Percentiles rank a stretch among this genome's conserved stretches.
phyloP scores from a whole-genome alignment of 1,140 invertebrate species.

The Prorops nasuta region DNA sequence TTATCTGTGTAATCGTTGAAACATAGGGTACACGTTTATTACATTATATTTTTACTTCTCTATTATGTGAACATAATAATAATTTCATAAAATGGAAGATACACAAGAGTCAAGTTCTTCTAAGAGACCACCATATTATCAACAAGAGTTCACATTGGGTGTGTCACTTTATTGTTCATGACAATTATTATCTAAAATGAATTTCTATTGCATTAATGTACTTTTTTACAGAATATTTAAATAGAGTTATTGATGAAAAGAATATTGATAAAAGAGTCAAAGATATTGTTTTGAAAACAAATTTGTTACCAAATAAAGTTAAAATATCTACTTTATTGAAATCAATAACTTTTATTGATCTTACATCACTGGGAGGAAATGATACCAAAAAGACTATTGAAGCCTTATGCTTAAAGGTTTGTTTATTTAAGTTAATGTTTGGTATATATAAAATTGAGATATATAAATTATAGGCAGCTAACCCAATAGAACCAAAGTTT shows the following conservation, averaged over 20 bases:
- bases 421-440: slow-evolving; percentile 22
- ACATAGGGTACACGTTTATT: no score
- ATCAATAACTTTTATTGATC: slow-evolving; percentile 83
- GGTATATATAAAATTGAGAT: slow-evolving; percentile 8
- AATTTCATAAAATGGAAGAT: no score
- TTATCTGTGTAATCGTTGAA: no score
- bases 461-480: slow-evolving; percentile 8
- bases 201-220: no score
- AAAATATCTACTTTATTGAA: slow-evolving; percentile 75
- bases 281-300: slow-evolving; percentile 25
- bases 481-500: not conserved
- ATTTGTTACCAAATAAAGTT: slow-evolving; percentile 53
- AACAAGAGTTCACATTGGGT: no score
- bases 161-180: no score
- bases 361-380: slow-evolving; percentile 88
- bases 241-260: slow-evolving; percentile 23
- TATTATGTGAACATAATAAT: no score
- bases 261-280: slow-evolving; percentile 20
- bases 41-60: no score
- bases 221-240: slow-evolving; percentile 2
- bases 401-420: slow-evolving; percentile 78
- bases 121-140: no score
- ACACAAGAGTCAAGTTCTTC: no score
- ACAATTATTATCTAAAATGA: no score
- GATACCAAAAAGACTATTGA: slow-evolving; percentile 82